Evolutionary conservation across 2,113 vertebrate species (phyloP), one percentile per base, ranked within the genome.

Genomic region (Myrmophylax atrothorax): DNA sequence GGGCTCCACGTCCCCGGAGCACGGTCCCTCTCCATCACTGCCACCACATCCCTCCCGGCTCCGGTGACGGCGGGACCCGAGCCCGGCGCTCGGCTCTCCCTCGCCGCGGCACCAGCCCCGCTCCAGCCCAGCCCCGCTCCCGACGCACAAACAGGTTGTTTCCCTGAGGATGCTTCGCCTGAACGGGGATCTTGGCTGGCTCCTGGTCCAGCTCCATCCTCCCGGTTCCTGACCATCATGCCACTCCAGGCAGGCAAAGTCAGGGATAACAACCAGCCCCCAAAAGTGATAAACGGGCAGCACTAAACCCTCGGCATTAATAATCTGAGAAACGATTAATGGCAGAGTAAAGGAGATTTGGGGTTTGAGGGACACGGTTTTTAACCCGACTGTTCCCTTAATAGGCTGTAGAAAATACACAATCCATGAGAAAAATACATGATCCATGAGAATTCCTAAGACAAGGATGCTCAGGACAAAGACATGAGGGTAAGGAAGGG

Each of bases 311-410:
- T 2, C 4, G 42, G 86, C 89, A 93, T 18, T 89, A 77, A 42
- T 63, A 93, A 92, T 87, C 83, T 55, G 73, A 67, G 86, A 87
- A 89, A 92, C 24, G 33, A 92, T 95, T 96, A 92, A 92, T 50
- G 89, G 94, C 85, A 62, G 77, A 90, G 85, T 11, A 77, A 92
- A 97, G 89, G 72, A 70, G 95, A 81, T 96, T 94, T 90, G 94
- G 75, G 75, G 3, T 78, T 81, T 89, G 94, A 89, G 80, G 31
- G 92, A 90, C 50, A 93, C 42, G 83, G 50, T 26, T 83, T 93
- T 96, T 74, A 94, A 83, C 75, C 82, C 13, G 3, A 14, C 74
- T 33, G 74, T 77, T 87, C 82, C 47, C 66, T 67, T 74, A 84
- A 88, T 44, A 55, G 72, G 84, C 89, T 91, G 63, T 11, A 25